Base-by-base conservation (phyloP, 1,140 invertebrate species). In the Dryas iulia region DNA sequence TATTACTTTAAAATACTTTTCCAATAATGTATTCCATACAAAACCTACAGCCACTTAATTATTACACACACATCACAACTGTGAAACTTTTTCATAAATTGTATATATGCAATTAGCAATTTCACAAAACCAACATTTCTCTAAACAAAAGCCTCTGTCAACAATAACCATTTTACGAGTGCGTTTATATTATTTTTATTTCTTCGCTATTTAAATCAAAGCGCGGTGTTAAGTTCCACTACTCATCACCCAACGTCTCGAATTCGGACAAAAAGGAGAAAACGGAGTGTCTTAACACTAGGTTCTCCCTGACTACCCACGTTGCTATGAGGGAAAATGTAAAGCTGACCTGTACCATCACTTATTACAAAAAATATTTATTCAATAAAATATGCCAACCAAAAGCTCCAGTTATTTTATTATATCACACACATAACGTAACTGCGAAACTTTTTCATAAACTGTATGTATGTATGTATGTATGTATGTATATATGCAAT, bases 161-260 rank as follows among this genome's bases (percentile, higher is more conserved):
- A 47, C 39, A 47, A 47, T 47, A 47, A 47, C 39, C 39, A 14
- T 47, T 47, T 47, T 47, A 47, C 39, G 39, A 47, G 39, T 47
- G 18, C 18, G 39, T 18, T n/a, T n/a, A n/a, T n/a, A n/a, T n/a
- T n/a, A n/a, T n/a, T n/a, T n/a, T n/a, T n/a, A n/a, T n/a, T n/a
- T n/a, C n/a, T n/a, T n/a, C n/a, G n/a, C n/a, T n/a, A n/a, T n/a
- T n/a, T n/a, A n/a, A n/a, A n/a, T n/a, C n/a, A n/a, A n/a, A n/a
- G n/a, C n/a, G n/a, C n/a, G n/a, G n/a, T n/a, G n/a, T n/a, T n/a
- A n/a, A n/a, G n/a, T n/a, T n/a, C n/a, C n/a, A n/a, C n/a, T n/a
- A n/a, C n/a, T n/a, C n/a, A n/a, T n/a, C n/a, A n/a, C n/a, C n/a
- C n/a, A n/a, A n/a, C n/a, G n/a, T n/a, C n/a, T n/a, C n/a, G n/a